Conservation (phyloP, 2,888 invertebrate genomes). For the Priapulus caudatus region DNA sequence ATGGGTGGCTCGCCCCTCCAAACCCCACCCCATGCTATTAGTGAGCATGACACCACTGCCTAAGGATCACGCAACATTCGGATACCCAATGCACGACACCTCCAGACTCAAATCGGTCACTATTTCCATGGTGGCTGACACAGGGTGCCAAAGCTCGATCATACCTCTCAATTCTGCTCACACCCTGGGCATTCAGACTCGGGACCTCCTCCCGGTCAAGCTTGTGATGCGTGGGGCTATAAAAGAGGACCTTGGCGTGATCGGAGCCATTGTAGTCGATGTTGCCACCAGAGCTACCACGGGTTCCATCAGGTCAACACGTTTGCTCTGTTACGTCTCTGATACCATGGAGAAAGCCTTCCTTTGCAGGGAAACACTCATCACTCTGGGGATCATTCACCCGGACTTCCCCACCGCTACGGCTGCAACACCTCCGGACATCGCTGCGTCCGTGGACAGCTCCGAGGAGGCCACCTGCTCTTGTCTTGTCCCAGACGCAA, state of each 20-base stretch:
- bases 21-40: too few relatives aligned
- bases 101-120: not conserved
- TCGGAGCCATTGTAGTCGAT: conserved; percentile 23
- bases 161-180: conserved; percentile 20
- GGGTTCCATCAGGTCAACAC: conserved; percentile 17
- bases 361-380: conserved; percentile 23
- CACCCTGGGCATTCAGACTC: conserved; percentile 21
- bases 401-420: conserved; percentile 19
- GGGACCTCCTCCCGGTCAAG: conserved; percentile 25
- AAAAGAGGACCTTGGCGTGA: conserved; percentile 22
- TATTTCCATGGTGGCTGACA: conserved; percentile 10
- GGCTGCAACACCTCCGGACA: conserved; percentile 7
- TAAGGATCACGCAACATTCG: too few relatives aligned
- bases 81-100: too few relatives aligned
- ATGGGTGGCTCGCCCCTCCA: too few relatives aligned
- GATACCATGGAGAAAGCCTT: conserved; percentile 23
- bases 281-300: conserved; percentile 16
- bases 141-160: conserved; percentile 23
- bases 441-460: not conserved
- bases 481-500: conserved; percentile 7
- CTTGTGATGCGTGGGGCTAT: conserved; percentile 26
- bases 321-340: conserved; percentile 25
- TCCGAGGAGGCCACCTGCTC: conserved; percentile 5
- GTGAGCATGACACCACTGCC: too few relatives aligned
- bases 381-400: conserved; percentile 21